Percentiles rank a stretch among this genome's conserved stretches.
These are phyloP conservation scores for Metallyticus violacea DNA, from an alignment of 2,888 invertebrate species.

Conservation along the genomic window DNA sequence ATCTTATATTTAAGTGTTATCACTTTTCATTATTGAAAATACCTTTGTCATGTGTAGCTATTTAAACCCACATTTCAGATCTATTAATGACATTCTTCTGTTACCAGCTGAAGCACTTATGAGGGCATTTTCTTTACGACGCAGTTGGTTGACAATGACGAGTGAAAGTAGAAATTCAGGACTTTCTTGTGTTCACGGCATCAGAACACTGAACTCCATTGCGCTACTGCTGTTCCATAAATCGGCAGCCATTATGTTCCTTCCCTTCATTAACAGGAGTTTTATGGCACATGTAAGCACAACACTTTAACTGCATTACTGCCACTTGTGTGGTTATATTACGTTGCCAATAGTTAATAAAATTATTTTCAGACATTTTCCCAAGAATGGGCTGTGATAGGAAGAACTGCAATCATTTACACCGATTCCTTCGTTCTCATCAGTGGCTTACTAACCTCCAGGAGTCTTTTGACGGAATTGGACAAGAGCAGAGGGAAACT, in stretches of 20 bases:
- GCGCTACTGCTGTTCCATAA: constrained; percentile 57
- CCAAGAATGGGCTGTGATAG: constrained; percentile 58
- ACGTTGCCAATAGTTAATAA: too few relatives aligned
- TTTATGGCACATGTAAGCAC: constrained; percentile 51
- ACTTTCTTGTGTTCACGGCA: constrained; percentile 48
- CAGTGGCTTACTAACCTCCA: constrained; percentile 58
- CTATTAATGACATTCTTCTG: too few relatives aligned
- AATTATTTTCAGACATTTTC: constrained; percentile 41
- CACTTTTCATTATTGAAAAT: too few relatives aligned
- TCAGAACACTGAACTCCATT: constrained; percentile 55
- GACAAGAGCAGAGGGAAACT: constrained; percentile 40
- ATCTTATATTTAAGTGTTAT: too few relatives aligned
- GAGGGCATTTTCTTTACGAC: constrained; percentile 31
- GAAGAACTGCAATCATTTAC: constrained; percentile 59
- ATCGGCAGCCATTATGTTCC: constrained; percentile 58
- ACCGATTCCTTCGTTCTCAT: constrained; percentile 61
- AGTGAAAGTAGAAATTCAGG: not conserved
- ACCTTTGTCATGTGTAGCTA: too few relatives aligned
- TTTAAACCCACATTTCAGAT: too few relatives aligned
- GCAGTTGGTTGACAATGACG: constrained; percentile 23
- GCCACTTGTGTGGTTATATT: too few relatives aligned
- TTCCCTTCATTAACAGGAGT: constrained; percentile 57
- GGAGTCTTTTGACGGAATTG: constrained; percentile 54
- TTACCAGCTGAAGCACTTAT: constrained; percentile 3
- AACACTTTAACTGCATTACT: not conserved